phyloP scores from a whole-genome alignment of 2,888 invertebrate genomes.

The Tribolium freemani region DNA sequence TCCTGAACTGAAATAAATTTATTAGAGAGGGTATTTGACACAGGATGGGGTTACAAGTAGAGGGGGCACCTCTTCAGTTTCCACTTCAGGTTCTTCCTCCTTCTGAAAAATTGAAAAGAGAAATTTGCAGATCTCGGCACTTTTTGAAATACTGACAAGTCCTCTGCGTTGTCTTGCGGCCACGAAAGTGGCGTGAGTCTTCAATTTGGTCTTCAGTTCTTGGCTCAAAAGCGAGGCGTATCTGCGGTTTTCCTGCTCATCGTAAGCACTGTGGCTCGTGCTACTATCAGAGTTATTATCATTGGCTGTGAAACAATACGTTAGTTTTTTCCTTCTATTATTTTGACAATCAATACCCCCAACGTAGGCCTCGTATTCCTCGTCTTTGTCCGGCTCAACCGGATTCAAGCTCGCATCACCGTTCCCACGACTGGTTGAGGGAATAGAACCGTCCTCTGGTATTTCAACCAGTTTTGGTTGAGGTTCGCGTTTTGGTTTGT shows the following conservation, averaged over 20 bases:
- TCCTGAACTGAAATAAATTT: neutral
- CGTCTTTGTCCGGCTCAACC: constrained; percentile 50
- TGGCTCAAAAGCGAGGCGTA: constrained; percentile 50
- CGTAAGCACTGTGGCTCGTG: neutral
- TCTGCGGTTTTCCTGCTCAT: constrained; percentile 28
- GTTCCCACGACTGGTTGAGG: neutral
- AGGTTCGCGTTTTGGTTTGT: constrained; percentile 20
- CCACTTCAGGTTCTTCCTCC: constrained; percentile 2
- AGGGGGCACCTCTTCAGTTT: neutral
- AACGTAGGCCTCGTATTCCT: constrained; percentile 54
- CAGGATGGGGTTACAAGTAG: neutral
- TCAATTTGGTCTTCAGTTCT: constrained; percentile 54
- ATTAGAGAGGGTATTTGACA: neutral
- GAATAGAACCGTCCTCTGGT: neutral
- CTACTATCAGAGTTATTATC: neutral
- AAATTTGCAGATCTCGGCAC: neutral
- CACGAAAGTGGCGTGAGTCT: constrained; percentile 53
- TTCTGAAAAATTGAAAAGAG: neutral
- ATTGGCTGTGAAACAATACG: neutral
- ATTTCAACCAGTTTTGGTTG: neutral
- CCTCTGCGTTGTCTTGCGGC: constrained; percentile 53
- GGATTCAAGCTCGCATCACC: constrained; percentile 46
- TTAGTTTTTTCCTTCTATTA: neutral
- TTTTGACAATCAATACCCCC: constrained; percentile 20
- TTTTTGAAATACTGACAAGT: constrained; percentile 15